Evolutionary conservation across 2,888 invertebrate genomes (phyloP), one percentile per base, ranked within the genome.

Genomic region (Perizoma flavofasciatum): DNA sequence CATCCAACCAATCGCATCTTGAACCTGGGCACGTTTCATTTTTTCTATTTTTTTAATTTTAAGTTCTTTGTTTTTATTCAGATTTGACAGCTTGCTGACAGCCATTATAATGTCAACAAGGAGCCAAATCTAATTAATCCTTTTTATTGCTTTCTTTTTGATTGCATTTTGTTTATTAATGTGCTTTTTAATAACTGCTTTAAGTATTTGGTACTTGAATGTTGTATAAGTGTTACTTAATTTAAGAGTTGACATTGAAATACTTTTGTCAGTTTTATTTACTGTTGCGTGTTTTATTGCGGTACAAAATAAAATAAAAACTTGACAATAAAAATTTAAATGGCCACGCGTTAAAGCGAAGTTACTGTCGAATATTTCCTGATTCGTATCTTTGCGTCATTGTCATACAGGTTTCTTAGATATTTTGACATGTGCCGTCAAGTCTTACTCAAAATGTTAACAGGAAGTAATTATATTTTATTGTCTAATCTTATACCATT

Each of bases 11-110:
- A 89, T 95, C 95, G 94, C 95, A 95, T 94, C 95, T 97, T 94
- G 97, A 97, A 95, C 96, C 97, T 94, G 97, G 97, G 97, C 96
- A 96, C 95, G 96, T 95, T 94, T 92, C 93, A 93, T 94, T 91
- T 89, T 68, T 89, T 90, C 84, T 89, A 86, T 85, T 84, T 86
- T 89, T 89, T 86, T 89, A 84, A 83, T 84, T 90, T 57, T 88
- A 85, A 77, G 72, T 76, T 67, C 65, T 79, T 79, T 73, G 64
- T 71, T 52, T 70, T 46, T 61, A 51, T 55, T 49, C 34, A 33
- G 51, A 49, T 44, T 72, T 74, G 69, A 69, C 75, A 67, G 68
- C 58, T 77, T 71, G 60, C 72, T 74, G 75, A 73, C 61, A 60
- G 9, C 7, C 6, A 40, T 9, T 46, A 11, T 41, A 4, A 64